Base-by-base conservation (phyloP, 2,888 invertebrate genomes). In the Cheilosia vulpina region DNA sequence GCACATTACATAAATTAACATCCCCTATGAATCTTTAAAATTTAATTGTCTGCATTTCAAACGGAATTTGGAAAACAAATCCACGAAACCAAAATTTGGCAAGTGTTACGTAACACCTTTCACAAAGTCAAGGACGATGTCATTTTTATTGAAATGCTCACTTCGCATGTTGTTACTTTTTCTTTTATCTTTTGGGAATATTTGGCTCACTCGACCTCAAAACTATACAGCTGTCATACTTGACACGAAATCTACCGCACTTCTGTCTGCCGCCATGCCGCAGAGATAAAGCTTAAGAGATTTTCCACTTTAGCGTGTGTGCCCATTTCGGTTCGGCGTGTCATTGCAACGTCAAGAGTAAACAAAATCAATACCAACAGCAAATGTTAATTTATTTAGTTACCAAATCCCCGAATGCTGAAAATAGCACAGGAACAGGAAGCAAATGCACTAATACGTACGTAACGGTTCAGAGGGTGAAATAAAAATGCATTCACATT, bases 81-180 rank as follows among this genome's bases (percentile, higher is more conserved):
- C 72, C 66, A 65, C 41, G 66, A 66, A 82, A 72, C 66, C 24
- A 27, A 45, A 68, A 47, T 45, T n/a, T 11, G 5, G 3, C 19
- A 24, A 55, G n/a, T 38, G 60, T 77, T 83, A 77, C 53, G 15
- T 72, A 78, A 83, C 65, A 17, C 41, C 1, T 21, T 13, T 4
- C 13, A 11, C 53, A 31, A 82, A 38, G 71, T 77, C 71, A 82
- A 83, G 82, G 72, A 77, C 77, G 31, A 38, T 47, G 24, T 27
- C 19, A 41, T 57, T 60, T 45, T 47, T 24, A 53, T 31, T 52
- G 41, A 38, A 31, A 19, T 19, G 17, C 9, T 57, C 31, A 38
- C 17, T n/a, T 50, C 34, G 13, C 31, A 4, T 24, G 4, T 13
- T 31, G 9, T 17, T 13, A 34, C 19, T 38, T 7, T 58, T 38